Conservation (phyloP, 2,113 vertebrate genomes). For the Gasterosteus nipponicus region DNA sequence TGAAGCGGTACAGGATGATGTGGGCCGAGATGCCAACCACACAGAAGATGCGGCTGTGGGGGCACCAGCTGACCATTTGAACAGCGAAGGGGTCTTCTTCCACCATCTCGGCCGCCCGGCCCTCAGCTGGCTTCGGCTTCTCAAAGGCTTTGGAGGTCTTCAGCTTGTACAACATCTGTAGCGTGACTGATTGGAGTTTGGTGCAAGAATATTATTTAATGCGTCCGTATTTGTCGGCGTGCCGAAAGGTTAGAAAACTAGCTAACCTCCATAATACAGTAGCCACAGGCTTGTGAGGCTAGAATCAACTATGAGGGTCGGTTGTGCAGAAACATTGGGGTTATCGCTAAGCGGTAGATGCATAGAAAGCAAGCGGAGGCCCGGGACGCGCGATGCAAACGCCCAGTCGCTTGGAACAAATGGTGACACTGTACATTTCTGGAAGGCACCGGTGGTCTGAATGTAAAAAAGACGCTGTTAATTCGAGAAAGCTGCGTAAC, state of each 20-base stretch:
- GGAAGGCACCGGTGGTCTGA: background rate
- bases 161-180: conserved; percentile 98
- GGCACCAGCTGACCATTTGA: conserved; percentile 98
- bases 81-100: conserved; percentile 97
- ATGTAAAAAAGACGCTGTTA: background rate
- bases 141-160: conserved; percentile 98
- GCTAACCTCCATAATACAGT: background rate
- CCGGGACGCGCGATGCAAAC: background rate
- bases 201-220: background rate
- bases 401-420: background rate
- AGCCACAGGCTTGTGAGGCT: background rate
- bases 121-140: conserved; percentile 90
- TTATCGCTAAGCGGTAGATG: background rate
- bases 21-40: conserved; percentile 95
- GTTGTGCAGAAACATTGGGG: background rate
- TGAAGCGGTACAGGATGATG: conserved; percentile 95
- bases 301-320: background rate
- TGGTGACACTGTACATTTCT: background rate
- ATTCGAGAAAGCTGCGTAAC: background rate
- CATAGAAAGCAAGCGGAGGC: background rate
- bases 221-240: background rate
- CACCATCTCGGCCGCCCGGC: conserved; percentile 86
- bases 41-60: conserved; percentile 95
- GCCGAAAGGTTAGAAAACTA: background rate
- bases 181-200: conserved; percentile 84